Evolutionary conservation across 2,113 vertebrate genomes (phyloP).

Genomic region (Accipiter virgatus): DNA sequence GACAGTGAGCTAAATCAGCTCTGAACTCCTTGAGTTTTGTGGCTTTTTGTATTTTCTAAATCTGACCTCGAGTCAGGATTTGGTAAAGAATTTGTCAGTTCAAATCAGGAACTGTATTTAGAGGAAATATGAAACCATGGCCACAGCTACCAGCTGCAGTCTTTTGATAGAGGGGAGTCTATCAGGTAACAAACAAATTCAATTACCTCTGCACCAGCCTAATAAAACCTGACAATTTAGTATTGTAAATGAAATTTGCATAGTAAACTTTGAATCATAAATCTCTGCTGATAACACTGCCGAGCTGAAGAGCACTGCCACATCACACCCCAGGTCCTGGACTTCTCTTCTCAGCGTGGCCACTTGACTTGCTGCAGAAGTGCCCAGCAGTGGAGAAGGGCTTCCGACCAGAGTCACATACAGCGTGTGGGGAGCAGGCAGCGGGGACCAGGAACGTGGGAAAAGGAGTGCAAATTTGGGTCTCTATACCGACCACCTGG

Average conservation of each 20-base stretch:
- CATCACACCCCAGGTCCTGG: neutral
- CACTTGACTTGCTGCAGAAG: neutral
- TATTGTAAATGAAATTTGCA: neutral
- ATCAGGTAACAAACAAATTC: neutral
- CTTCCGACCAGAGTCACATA: neutral
- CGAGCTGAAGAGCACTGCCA: fast-evolving
- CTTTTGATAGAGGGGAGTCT: neutral
- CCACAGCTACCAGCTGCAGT: neutral
- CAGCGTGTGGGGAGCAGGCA: neutral
- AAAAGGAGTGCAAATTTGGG: neutral
- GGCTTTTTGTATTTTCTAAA: neutral
- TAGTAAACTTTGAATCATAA: neutral
- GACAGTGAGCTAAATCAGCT: neutral
- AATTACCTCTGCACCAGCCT: neutral
- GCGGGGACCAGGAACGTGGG: neutral
- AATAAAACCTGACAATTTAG: neutral
- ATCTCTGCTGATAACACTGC: neutral
- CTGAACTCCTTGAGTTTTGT: neutral
- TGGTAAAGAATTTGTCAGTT: neutral
- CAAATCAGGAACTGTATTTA: neutral
- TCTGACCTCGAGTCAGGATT: neutral
- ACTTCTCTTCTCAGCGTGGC: neutral
- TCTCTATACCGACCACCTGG: neutral
- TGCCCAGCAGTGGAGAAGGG: neutral
- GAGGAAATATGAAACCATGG: neutral